Base-by-base conservation (phyloP, 1,140 invertebrate genomes). In the Phthorimaea operculella region DNA sequence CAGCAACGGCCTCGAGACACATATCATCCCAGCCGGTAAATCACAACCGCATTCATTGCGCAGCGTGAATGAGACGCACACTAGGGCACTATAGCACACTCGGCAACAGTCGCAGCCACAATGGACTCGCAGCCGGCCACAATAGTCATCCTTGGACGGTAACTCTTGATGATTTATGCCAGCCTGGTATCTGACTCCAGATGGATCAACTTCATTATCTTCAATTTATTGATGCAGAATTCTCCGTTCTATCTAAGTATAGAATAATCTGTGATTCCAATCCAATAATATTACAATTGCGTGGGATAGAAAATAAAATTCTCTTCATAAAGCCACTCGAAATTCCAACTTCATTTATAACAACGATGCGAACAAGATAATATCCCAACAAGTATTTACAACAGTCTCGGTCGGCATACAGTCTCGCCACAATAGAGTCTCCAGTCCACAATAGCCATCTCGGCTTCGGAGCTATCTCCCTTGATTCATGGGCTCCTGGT, bases 401-500 rank as follows among this genome's bases (percentile, higher is more conserved):
- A 28, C 21, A 28, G 21, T 28, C 21, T 12, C 36, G 1, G 36
- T n/a, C 36, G 36, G 10, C 8, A 39, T 39, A 39, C 36, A 39
- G 36, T 39, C 36, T 9, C 12, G 44, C 44, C 16, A 47, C 44
- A 47, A 47, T 47, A 15, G 12, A 47, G 44, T 9, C 44, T 3
- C 44, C 8, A 11, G 39, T 42, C 39, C 11, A 42, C 39, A 14
- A 11, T 42, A 28, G 21, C 21, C 21, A 28, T 28, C 21, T 28
- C 39, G 44, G 16, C 44, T n/a, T 17, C 44, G 44, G n/a, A 15
- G 44, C 44, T 47, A 47, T 47, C 44, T 47, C 44, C 44, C 15
- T 1, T 47, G 44, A 47, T 47, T 47, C 15, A 47, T 47, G 44
- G n/a, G 44, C 44, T 47, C 44, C 44, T 47, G 15, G 44, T 47